These are phyloP conservation scores for Gymnoscopelus microlampas DNA, from an alignment of 2,797 vertebrate genomes.

Conservation along the genomic window DNA sequence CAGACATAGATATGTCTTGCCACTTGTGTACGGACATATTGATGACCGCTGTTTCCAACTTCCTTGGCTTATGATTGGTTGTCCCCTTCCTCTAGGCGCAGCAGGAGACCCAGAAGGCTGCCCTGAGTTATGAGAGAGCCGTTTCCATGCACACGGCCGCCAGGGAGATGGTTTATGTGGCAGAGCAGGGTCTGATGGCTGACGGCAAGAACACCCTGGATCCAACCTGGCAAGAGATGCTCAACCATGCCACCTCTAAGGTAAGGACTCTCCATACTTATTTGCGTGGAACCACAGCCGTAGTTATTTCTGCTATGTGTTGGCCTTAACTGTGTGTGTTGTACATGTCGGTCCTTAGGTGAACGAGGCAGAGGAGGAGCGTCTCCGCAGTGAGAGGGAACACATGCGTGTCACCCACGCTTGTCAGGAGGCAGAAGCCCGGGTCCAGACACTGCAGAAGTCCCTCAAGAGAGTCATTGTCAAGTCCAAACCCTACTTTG, in stretches of 20 bases:
- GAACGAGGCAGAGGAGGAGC: conserved; percentile 94
- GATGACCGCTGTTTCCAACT: too few relatives aligned
- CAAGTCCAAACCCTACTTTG: conserved; percentile 94
- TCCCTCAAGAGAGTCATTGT: conserved; percentile 90
- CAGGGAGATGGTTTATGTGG: conserved; percentile 96
- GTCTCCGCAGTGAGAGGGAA: conserved; percentile 90
- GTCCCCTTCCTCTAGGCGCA: conserved; percentile 83
- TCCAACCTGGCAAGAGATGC: conserved; percentile 97
- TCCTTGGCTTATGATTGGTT: conserved; percentile 33
- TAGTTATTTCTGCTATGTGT: background rate
- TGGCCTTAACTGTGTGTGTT: background rate
- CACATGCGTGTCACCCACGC: conserved; percentile 91
- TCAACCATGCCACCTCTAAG: conserved; percentile 94
- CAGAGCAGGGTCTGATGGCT: conserved; percentile 92
- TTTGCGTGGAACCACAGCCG: background rate
- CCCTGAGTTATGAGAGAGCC: conserved; percentile 90
- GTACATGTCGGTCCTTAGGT: conserved; percentile 75
- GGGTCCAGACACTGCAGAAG: conserved; percentile 92
- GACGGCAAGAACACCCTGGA: conserved; percentile 91
- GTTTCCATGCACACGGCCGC: conserved; percentile 95
- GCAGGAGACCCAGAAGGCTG: conserved; percentile 95
- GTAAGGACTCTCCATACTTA: conserved; percentile 61
- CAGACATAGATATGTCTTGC: too few relatives aligned
- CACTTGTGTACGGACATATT: too few relatives aligned
- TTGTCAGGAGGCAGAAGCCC: conserved; percentile 92